Percentiles rank a stretch among this genome's conserved stretches.
Conservation (phyloP, 2,797 vertebrate genomes). For the Rhodeus uyekii region DNA sequence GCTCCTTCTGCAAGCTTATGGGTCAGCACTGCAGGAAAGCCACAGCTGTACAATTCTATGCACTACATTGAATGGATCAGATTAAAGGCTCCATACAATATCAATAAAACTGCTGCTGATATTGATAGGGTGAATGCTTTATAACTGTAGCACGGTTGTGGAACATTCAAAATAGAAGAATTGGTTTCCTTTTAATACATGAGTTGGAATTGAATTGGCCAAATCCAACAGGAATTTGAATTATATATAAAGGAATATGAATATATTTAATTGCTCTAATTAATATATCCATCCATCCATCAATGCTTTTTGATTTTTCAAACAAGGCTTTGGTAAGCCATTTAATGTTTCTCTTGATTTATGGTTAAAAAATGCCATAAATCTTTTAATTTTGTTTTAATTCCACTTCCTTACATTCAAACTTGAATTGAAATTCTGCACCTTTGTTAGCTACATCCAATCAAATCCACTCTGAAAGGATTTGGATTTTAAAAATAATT, state of each 20-base stretch:
- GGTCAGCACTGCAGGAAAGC: background rate
- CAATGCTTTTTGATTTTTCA: background rate
- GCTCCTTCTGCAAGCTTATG: conserved; percentile 33
- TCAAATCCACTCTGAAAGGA: background rate
- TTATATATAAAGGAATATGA: background rate
- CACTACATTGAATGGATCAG: background rate
- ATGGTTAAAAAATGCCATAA: background rate
- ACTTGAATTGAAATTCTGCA: background rate
- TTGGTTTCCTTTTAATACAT: background rate
- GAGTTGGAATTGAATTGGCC: background rate
- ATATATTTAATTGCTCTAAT: background rate
- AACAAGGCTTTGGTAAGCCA: background rate
- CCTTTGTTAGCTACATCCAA: background rate
- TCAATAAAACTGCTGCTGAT: background rate
- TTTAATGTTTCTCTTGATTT: background rate
- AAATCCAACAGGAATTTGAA: background rate
- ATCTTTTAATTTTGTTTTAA: background rate
- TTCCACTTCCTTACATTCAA: background rate
- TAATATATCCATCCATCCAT: background rate
- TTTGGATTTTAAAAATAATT: background rate
- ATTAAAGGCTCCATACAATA: background rate
- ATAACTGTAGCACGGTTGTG: background rate
- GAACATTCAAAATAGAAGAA: background rate
- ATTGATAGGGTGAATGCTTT: background rate
- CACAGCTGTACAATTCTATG: background rate